Base-by-base conservation (phyloP, 2,888 invertebrate genomes). In the Amiota minor region DNA sequence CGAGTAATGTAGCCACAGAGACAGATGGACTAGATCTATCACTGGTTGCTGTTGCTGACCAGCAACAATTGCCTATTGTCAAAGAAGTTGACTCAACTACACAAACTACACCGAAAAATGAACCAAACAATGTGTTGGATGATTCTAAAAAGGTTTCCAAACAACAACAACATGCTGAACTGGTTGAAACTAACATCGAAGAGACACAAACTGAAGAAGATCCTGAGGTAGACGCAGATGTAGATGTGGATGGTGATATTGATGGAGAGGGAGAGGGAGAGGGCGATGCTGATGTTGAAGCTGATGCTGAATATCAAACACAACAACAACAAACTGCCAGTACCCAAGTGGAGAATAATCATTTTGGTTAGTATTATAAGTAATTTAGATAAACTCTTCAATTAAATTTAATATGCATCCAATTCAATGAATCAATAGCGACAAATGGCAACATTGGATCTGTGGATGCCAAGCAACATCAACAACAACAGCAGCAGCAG, bases 341-440 rank as follows among this genome's bases (percentile, higher is more conserved):
- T 79, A 95, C 95, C 10, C 96, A 96, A 92, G 95, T 95, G 81
- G 96, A 96, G 89, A 94, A 94, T 65, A 94, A 94, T 91, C 94
- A 95, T 90, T 96, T 96, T 86, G 95, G 96, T 96, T 91, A 92
- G 92, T 87, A 59, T 18, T 46, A 23, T 35, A 0, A 6, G 2
- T 35, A 35, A 35, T 23, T 1, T n/a, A 53, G 10, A 10, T n/a
- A 53, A 53, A 8, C 10, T 35, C 6, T 35, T 6, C 6, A 53
- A 53, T 53, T 50, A 9, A 59, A 10, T 18, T 9, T 35, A 35
- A 35, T 35, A 35, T 35, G 0, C 0, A 35, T 35, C 6, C 6
- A 35, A 35, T 35, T 35, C 6, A 2, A 35, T 35, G 35, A 35
- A n/a, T n/a, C n/a, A 35, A 35, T 35, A 35, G 35, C 35, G 6